Base-by-base conservation (phyloP, 2,113 vertebrate species). In the Scortum barcoo region DNA sequence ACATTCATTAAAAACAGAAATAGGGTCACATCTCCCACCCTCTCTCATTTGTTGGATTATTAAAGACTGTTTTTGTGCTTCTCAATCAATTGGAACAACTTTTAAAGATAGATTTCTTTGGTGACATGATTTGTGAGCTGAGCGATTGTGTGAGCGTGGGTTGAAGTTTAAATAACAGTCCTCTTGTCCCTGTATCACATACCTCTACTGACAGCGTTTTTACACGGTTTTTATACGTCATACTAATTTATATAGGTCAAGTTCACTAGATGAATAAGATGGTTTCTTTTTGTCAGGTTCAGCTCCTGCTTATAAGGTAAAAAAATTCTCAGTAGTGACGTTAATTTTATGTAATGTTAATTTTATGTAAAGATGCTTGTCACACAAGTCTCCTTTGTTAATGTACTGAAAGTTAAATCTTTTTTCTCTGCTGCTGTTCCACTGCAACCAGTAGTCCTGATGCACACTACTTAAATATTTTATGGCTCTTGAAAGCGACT, bases 11-110 rank as follows among this genome's bases (percentile, higher is more conserved):
- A 58, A 84, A 74, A 30, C 62, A 61, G 57, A 78, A 67, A 58
- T 73, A 81, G 67, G 65, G 78, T 72, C 72, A 88, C 53, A 48
- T 67, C 62, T 78, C 19, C 48, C 44, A 38, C 70, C 44, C 24
- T 36, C 62, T 68, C 54, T 79, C 58, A 65, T 28, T 72, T 58
- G 72, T 53, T 76, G 75, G 72, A 68, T 85, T 78, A 81, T 86
- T 72, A 73, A 60, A 71, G 40, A 48, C 42, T 9, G 17, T 13
- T 56, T 65, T 73, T 53, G 42, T 56, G 40, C 56, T 58, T 51
- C 48, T 46, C 40, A 36, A 77, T 80, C 48, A 75, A 44, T 28
- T 62, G 69, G 28, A 72, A 57, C 5, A 11, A 46, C 69, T 73
- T 58, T 81, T 73, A n/a, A 62, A 33, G 65, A 66, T 44, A 53